phyloP scores from a whole-genome alignment of 2,888 invertebrate species.

The Drosophila vallismaia region DNA sequence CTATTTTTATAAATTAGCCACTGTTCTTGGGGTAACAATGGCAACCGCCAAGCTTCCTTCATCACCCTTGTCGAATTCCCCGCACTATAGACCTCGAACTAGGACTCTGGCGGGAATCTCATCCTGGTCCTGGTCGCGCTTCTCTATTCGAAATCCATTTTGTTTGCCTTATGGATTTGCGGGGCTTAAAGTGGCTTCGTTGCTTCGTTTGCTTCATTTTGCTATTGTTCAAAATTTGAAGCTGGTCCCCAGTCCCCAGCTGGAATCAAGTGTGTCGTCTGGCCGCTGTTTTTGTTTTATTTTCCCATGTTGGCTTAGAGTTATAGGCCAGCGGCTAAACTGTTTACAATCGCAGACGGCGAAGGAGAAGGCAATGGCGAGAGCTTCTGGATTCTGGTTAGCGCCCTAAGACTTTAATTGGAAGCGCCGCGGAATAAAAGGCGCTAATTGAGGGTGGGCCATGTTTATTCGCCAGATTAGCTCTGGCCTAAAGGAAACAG shows the following conservation, averaged over 20 bases:
- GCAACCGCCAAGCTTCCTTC: constrained; percentile 51
- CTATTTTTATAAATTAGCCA: constrained; percentile 1
- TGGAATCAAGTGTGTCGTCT: constrained; percentile 56
- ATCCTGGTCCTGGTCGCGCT: constrained; percentile 43
- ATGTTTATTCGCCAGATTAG: constrained; percentile 28
- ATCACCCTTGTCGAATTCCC: constrained; percentile 24
- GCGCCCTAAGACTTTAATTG: constrained; percentile 63
- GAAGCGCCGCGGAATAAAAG: constrained; percentile 57
- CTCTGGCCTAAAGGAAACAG: neutral
- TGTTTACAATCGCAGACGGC: constrained; percentile 57
- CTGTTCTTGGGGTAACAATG: constrained; percentile 60
- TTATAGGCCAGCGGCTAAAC: constrained; percentile 74
- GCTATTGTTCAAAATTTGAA: constrained; percentile 80
- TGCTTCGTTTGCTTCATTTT: constrained; percentile 77
- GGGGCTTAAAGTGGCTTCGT: constrained; percentile 83
- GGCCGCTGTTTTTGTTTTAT: constrained; percentile 69
- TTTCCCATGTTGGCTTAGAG: constrained; percentile 77
- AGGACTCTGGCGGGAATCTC: constrained; percentile 22
- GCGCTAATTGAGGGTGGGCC: constrained; percentile 46
- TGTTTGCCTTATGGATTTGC: constrained; percentile 83
- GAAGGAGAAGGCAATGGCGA: constrained; percentile 5
- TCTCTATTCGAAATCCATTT: constrained; percentile 80
- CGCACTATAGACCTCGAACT: constrained; percentile 15
- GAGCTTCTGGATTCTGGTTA: constrained; percentile 27
- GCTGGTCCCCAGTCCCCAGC: constrained; percentile 15